Percentiles rank a stretch among this genome's conserved stretches.
These are phyloP conservation scores for Piprites chloris DNA, from an alignment of 2,113 vertebrate species.

Conservation along the genomic window DNA sequence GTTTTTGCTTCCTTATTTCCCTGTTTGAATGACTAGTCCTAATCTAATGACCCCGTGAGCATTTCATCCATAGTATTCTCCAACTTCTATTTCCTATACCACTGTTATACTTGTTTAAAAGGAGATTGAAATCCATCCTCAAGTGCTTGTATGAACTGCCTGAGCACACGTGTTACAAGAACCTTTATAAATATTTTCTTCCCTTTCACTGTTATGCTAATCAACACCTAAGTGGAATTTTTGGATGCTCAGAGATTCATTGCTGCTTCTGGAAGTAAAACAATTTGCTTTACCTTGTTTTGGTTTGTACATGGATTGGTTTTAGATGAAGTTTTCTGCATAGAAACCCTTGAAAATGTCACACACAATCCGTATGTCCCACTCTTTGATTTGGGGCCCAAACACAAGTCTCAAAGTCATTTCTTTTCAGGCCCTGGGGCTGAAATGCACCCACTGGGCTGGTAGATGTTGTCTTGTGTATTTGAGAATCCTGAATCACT, in stretches of 20 bases:
- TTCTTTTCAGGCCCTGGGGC: not conserved
- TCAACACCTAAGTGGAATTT: not conserved
- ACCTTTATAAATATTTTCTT: not conserved
- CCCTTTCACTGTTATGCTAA: not conserved
- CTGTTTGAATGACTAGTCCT: not conserved
- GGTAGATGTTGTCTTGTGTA: not conserved
- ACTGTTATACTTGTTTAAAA: not conserved
- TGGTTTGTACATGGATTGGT: not conserved
- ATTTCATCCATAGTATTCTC: not conserved
- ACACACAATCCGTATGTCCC: not conserved
- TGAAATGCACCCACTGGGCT: not conserved
- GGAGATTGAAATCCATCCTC: not conserved
- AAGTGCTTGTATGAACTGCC: not conserved
- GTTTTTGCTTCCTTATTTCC: slow-evolving; percentile 12
- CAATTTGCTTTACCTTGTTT: not conserved
- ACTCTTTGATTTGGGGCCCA: not conserved
- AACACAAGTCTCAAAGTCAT: not conserved
- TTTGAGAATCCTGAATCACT: not conserved
- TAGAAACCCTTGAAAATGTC: not conserved
- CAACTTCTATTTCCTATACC: not conserved
- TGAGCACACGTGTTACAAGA: fast-evolving
- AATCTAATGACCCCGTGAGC: not conserved
- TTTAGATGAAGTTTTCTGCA: not conserved
- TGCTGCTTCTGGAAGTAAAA: not conserved
- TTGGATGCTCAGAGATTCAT: not conserved